phyloP scores from a whole-genome alignment of 2,113 vertebrate species.

The Gallinago undulata region DNA sequence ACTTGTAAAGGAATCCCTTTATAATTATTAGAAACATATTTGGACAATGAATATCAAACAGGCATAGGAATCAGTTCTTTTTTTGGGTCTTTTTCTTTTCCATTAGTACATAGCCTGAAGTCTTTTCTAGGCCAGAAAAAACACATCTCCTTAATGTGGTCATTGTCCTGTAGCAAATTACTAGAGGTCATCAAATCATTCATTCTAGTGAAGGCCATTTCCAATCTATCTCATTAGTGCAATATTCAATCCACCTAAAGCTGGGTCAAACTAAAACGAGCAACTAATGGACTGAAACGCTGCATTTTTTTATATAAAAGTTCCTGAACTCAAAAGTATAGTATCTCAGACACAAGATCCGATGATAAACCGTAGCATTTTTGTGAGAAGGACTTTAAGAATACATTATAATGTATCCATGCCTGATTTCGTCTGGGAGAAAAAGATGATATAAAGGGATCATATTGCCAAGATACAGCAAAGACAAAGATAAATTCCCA shows the following conservation, averaged over 20 bases:
- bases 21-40: background rate
- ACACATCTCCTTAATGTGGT: slow-evolving; percentile 30
- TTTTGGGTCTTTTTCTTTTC: background rate
- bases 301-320: background rate
- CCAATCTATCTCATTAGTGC: slow-evolving; percentile 55
- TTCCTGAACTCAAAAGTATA: slow-evolving; percentile 1
- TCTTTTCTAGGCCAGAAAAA: slow-evolving; percentile 44
- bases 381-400: background rate
- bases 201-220: slow-evolving; percentile 60
- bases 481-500: background rate
- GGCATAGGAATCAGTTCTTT: background rate
- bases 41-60: background rate
- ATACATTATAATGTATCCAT: background rate
- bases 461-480: background rate
- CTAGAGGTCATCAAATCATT: slow-evolving; percentile 49
- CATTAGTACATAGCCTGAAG: slow-evolving; percentile 9
- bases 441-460: background rate
- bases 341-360: background rate
- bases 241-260: slow-evolving; percentile 55
- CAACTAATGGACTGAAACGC: slow-evolving; percentile 61
- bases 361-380: slow-evolving; percentile 2
- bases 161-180: slow-evolving; percentile 60
- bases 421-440: background rate
- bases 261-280: slow-evolving; percentile 42
- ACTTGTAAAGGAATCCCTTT: background rate